Evolutionary conservation across 2,113 vertebrate species (phyloP), one percentile per base, ranked within the genome.

Genomic region (Caracal caracal): DNA sequence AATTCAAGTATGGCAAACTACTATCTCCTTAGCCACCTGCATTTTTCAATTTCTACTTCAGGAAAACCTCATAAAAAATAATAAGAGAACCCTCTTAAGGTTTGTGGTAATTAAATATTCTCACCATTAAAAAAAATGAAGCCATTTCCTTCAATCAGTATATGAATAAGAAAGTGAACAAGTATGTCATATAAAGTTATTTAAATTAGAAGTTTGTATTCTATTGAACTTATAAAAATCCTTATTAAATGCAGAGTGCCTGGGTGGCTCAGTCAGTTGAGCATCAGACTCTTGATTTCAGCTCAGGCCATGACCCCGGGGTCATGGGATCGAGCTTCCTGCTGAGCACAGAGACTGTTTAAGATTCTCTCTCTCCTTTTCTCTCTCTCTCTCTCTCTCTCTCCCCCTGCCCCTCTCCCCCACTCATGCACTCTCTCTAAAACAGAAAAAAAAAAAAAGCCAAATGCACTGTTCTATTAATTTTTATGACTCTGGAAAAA

Each of bases 1-100:
- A 94, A 90, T 40, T 92, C 35, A 87, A 83, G 6, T 49, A 80
- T 92, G 24, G 24, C 3, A 93, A 96, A 97, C 70, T 92, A 63
- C 59, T 61, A 75, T 89, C 37, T 96, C n/a, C 30, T 83, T 90
- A 71, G 37, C n/a, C 51, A 78, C 49, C 11, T 90, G 20, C 20
- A 63, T 28, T 78, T 80, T 86, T 65, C 84, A 43, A 78, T 78
- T 85, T 73, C 47, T 66, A 68, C 22, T 90, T 63, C 33, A 87
- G 59, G 75, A 94, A 93, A 93, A 90, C 3, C 17, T 70, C 37
- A 49, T n/a, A 33, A 80, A 96, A 97, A 17, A 78, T 47, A 76
- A 30, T 56, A 86, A 96, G 8, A 13, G 2, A 5, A 90, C 24
- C 3, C 0, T 93, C 5, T 91, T 80, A 59, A 84, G 40, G 22